Percentiles rank a stretch among this genome's conserved stretches.
phyloP scores from a whole-genome alignment of 2,797 vertebrate species.

The Sebastes baramenuke region DNA sequence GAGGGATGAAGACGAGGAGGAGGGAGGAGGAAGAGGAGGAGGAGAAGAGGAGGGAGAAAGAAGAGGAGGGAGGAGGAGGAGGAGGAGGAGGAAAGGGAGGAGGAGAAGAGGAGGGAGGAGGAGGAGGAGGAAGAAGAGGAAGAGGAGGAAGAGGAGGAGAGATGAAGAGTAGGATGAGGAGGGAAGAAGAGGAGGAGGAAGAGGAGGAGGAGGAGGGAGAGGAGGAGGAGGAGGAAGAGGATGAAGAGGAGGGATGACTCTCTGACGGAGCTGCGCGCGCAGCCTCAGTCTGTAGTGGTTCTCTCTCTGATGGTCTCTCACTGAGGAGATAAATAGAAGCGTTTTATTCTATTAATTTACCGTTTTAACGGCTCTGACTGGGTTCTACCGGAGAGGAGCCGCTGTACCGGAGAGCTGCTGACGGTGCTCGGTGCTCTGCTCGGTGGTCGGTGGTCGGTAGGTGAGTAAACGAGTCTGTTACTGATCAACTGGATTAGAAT shows the following conservation, averaged over 20 bases:
- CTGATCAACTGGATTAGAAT: neutral
- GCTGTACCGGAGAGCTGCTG: neutral
- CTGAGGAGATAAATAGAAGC: slow-evolving; percentile 64
- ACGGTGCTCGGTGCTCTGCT: neutral
- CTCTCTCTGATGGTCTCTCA: slow-evolving; percentile 37
- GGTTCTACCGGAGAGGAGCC: neutral
- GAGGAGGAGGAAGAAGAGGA: neutral
- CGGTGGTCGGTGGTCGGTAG: neutral
- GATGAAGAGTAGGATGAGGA: neutral
- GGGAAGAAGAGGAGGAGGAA: neutral
- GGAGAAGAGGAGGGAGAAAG: too few relatives aligned
- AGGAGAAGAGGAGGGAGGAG: neutral
- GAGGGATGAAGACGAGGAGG: too few relatives aligned
- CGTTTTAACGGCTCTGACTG: neutral
- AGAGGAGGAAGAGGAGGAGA: too few relatives aligned
- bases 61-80: neutral
- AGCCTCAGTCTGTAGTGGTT: slow-evolving; percentile 67
- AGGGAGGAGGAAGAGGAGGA: too few relatives aligned
- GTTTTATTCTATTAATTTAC: too few relatives aligned
- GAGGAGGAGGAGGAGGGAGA: neutral
- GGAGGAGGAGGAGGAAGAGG: accelerated
- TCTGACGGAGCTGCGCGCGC: slow-evolving; percentile 77
- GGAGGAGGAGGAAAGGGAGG: too few relatives aligned
- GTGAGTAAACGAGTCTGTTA: slow-evolving; percentile 46
- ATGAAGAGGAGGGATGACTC: neutral